phyloP scores from a whole-genome alignment of 2,797 vertebrate genomes.

The Peromyscus eremicus region DNA sequence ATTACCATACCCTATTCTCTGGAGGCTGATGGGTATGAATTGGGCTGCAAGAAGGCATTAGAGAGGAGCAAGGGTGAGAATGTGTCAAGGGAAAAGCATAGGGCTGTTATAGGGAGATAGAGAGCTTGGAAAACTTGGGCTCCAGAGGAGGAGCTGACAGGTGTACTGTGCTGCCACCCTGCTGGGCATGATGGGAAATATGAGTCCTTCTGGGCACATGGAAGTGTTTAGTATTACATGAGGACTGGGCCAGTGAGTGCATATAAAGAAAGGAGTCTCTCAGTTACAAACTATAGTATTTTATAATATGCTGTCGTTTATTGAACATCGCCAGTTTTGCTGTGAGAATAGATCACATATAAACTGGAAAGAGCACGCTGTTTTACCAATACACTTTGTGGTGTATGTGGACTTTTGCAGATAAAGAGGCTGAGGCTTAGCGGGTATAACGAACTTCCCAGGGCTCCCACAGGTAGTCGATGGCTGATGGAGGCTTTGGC shows the following conservation, averaged over 20 bases:
- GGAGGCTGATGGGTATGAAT: background rate
- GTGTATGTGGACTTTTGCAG: background rate
- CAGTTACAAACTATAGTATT: background rate
- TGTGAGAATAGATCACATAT: background rate
- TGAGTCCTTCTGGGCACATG: accelerated
- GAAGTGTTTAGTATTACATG: background rate
- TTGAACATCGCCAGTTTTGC: background rate
- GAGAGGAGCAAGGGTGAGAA: background rate
- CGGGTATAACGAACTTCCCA: background rate
- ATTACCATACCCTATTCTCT: background rate
- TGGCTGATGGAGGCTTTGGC: background rate
- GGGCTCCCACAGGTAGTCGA: background rate
- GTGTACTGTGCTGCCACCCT: background rate
- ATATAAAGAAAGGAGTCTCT: background rate
- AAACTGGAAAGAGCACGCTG: background rate
- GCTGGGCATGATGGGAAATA: background rate
- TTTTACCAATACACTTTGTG: background rate
- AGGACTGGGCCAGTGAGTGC: background rate
- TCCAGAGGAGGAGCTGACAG: background rate
- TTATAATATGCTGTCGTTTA: background rate
- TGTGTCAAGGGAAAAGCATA: background rate
- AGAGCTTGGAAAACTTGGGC: background rate
- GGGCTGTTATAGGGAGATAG: background rate
- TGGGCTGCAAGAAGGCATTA: background rate
- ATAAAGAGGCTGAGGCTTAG: background rate